Evolutionary conservation across 2,888 invertebrate genomes (phyloP).

Genomic region (Tenthredo livida): DNA sequence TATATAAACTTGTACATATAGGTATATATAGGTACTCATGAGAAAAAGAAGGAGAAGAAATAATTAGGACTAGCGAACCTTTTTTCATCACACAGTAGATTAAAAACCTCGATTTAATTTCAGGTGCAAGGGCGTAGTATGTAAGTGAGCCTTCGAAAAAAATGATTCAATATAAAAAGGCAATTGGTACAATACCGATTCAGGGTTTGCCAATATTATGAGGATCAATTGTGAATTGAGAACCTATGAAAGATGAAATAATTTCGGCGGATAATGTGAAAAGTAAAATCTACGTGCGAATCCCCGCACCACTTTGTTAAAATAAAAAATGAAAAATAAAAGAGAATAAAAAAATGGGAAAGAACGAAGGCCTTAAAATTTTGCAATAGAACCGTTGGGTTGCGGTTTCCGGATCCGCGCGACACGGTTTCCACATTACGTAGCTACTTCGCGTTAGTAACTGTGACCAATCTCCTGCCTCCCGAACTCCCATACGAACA

Average conservation of each 20-base stretch:
- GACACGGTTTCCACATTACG: conserved; percentile 73
- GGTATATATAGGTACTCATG: background rate
- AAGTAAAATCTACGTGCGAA: background rate
- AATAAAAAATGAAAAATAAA: background rate
- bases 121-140: background rate
- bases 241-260: background rate
- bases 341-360: background rate
- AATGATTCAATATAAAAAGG: background rate
- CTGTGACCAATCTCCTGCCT: conserved; percentile 72
- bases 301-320: background rate
- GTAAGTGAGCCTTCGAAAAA: background rate
- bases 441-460: conserved; percentile 64
- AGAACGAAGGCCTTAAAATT: conserved; percentile 5
- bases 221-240: background rate
- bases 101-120: background rate
- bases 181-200: background rate
- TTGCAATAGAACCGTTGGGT: conserved; percentile 10
- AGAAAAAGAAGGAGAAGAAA: background rate
- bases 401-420: conserved; percentile 35
- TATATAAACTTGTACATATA: background rate
- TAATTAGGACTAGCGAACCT: background rate
- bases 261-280: background rate
- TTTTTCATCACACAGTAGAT: background rate
- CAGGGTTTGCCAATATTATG: no score
- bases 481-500: conserved; percentile 63